Evolutionary conservation across 2,888 invertebrate species (phyloP).

Genomic region (Lithophane socia): DNA sequence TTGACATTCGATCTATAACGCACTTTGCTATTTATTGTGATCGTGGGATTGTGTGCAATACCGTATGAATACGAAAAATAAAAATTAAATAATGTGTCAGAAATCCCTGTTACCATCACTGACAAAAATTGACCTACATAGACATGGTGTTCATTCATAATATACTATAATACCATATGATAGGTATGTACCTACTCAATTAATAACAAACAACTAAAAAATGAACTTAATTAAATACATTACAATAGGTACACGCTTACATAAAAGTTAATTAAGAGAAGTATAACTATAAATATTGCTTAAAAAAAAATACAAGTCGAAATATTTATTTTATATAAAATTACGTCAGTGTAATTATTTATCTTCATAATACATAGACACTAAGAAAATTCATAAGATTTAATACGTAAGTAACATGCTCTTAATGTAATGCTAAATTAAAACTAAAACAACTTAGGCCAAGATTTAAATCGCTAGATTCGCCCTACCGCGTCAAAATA

Average conservation of each 20-base stretch:
- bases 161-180: neutral
- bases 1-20: neutral
- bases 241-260: neutral
- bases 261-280: neutral
- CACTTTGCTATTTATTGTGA: neutral
- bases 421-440: constrained; percentile 40
- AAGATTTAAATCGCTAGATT: neutral
- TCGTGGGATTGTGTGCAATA: constrained; percentile 10
- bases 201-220: constrained; percentile 1
- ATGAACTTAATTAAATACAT: constrained; percentile 16
- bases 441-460: neutral
- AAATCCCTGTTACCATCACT: constrained; percentile 55
- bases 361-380: constrained; percentile 53
- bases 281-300: constrained; percentile 13
- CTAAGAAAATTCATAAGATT: constrained; percentile 69
- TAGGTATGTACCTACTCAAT: neutral
- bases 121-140: constrained; percentile 27
- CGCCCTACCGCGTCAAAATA: neutral
- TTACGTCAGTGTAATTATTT: constrained; percentile 17
- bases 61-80: constrained; percentile 1
- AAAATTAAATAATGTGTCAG: constrained; percentile 7
- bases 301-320: neutral
- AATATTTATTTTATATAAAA: neutral
- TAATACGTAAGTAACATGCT: constrained; percentile 45
- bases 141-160: constrained; percentile 32